Evolutionary conservation across 2,888 invertebrate genomes (phyloP), one percentile per base, ranked within the genome.

Genomic region (Serripes groenlandicus): DNA sequence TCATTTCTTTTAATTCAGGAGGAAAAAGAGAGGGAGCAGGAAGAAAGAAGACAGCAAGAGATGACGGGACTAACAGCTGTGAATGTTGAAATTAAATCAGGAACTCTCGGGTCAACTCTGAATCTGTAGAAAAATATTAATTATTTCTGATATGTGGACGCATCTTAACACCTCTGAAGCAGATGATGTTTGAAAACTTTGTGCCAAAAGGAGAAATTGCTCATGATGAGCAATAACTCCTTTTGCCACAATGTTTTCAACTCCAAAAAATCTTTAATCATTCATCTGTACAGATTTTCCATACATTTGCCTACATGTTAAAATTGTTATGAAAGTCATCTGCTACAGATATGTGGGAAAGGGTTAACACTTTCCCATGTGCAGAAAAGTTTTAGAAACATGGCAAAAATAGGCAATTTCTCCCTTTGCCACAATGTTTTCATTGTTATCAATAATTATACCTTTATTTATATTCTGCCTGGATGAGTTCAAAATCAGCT

Each of bases 21-120:
- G 26, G 73, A 73, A 28, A 62, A 73, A 49, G 73, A 73, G 37
- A 62, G 23, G 30, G 73, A 60, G 11, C 42, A 49, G 37, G 73
- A 73, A 30, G 42, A 73, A 30, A 37, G 58, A 60, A n/a, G 60
- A 1, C 35, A 60, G 30, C 18, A 73, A 49, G 42, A 62, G 49
- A 7, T 73, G 23, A 26, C 58, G 26, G 73, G 73, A 9, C 37
- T 73, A 18, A 60, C 73, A 1, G 42, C 7, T 28, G 73, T 73
- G 9, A 60, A 60, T 30, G 73, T 73, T 15, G 73, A 60, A 7
- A 42, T 58, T 23, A 72, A 32, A 35, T 49, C 60, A 28, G 11
- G 35, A 28, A 49, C 58, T 21, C 18, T 34, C 30, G 73, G 60
- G 28, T 35, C 73, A 73, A 62, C 37, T 5, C 62, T 62, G 26